Percentiles rank a stretch among this genome's conserved stretches.
These are phyloP conservation scores for Dorcus parallelipipedus DNA, from an alignment of 2,888 invertebrate genomes.

Conservation along the genomic window DNA sequence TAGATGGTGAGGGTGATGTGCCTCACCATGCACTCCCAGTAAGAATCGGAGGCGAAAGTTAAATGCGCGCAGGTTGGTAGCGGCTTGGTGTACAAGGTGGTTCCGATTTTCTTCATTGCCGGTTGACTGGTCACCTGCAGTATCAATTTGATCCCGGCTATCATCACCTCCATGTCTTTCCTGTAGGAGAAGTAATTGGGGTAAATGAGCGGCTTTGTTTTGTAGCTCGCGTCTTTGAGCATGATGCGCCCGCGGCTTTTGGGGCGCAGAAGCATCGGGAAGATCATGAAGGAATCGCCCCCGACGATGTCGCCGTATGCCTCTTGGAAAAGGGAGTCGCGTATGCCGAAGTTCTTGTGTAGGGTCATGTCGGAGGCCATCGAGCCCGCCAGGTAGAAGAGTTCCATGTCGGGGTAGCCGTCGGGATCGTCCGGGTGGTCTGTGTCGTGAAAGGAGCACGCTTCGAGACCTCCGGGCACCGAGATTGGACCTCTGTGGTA, in stretches of 20 bases:
- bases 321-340: conserved; percentile 40
- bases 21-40: conserved; percentile 66
- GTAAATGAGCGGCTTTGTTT: conserved; percentile 57
- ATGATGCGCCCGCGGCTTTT: conserved; percentile 55
- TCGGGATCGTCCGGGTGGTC: conserved; percentile 55
- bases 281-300: conserved; percentile 49
- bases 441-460: conserved; percentile 63
- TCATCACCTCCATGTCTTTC: conserved; percentile 61
- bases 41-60: conserved; percentile 62
- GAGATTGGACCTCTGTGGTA: conserved; percentile 51
- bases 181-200: conserved; percentile 60
- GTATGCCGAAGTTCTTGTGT: conserved; percentile 50
- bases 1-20: conserved; percentile 69
- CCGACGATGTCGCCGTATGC: conserved; percentile 43
- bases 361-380: conserved; percentile 54
- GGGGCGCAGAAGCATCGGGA: conserved; percentile 58
- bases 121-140: conserved; percentile 58
- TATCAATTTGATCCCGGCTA: conserved; percentile 61
- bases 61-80: conserved; percentile 59
- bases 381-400: conserved; percentile 63
- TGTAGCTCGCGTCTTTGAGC: conserved; percentile 54
- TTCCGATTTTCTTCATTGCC: conserved; percentile 57
- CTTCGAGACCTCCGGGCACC: conserved; percentile 64
- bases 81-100: conserved; percentile 58
- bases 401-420: conserved; percentile 64